phyloP scores from a whole-genome alignment of 2,888 invertebrate genomes.

The Flabesymbios commensalis region DNA sequence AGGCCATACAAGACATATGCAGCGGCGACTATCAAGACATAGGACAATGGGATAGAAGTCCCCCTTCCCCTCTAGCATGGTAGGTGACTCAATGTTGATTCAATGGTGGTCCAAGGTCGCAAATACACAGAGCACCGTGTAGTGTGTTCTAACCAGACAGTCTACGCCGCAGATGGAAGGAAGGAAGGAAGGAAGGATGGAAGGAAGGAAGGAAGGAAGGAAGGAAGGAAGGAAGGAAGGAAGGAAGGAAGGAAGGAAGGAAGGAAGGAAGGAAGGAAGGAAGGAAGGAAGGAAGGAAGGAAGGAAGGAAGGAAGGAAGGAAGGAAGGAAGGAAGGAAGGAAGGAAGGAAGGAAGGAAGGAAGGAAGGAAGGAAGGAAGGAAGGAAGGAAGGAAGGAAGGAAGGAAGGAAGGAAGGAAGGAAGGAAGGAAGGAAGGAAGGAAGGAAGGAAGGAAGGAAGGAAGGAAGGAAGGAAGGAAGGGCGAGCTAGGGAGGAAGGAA shows the following conservation, averaged over 20 bases:
- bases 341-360: not conserved
- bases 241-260: not conserved
- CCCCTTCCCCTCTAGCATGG: no score
- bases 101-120: no score
- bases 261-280: not conserved
- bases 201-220: not conserved
- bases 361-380: not conserved
- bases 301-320: not conserved
- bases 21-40: no score
- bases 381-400: not conserved
- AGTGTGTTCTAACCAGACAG: no score
- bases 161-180: not conserved
- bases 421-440: not conserved
- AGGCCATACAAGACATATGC: no score
- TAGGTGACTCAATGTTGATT: no score
- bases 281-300: not conserved
- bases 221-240: not conserved
- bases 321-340: not conserved
- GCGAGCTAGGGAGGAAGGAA: not conserved
- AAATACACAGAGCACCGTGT: no score
- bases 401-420: not conserved
- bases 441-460: not conserved
- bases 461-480: not conserved
- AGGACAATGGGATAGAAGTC: no score
- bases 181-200: not conserved